Conservation (phyloP, 2,113 vertebrate species). For the Psephotus haematonotus region DNA sequence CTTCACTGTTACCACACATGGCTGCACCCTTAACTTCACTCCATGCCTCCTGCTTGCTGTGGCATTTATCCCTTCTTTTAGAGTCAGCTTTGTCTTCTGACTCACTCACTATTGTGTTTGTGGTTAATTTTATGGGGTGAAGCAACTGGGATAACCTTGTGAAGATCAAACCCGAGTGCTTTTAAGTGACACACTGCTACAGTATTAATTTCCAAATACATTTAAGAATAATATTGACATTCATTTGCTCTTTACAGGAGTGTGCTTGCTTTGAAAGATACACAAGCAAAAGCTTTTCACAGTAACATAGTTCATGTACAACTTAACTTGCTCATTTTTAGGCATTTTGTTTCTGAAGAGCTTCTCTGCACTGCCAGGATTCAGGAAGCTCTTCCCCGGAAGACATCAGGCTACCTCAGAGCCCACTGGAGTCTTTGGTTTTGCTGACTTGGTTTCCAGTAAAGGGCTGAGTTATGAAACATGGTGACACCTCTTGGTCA, state of each 20-base stretch:
- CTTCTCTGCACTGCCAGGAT: neutral
- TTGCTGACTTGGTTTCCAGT: neutral
- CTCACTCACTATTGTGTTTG: slow-evolving; percentile 4
- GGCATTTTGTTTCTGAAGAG: neutral
- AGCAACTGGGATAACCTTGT: slow-evolving; percentile 5
- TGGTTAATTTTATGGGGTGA: neutral
- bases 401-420: neutral
- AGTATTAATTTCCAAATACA: neutral
- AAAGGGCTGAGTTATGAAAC: neutral
- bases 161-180: slow-evolving; percentile 18
- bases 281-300: neutral
- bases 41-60: neutral
- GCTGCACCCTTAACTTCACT: neutral
- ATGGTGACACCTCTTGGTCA: neutral
- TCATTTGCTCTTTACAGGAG: neutral
- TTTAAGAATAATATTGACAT: neutral
- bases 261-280: neutral
- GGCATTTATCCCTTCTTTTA: neutral
- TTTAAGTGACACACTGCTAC: neutral
- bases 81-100: neutral
- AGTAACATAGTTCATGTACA: neutral
- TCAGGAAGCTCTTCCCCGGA: neutral
- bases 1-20: neutral
- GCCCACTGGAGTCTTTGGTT: neutral
- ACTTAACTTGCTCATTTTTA: neutral